Conservation (phyloP, 2,797 vertebrate genomes). For the Acanthis flammea region DNA sequence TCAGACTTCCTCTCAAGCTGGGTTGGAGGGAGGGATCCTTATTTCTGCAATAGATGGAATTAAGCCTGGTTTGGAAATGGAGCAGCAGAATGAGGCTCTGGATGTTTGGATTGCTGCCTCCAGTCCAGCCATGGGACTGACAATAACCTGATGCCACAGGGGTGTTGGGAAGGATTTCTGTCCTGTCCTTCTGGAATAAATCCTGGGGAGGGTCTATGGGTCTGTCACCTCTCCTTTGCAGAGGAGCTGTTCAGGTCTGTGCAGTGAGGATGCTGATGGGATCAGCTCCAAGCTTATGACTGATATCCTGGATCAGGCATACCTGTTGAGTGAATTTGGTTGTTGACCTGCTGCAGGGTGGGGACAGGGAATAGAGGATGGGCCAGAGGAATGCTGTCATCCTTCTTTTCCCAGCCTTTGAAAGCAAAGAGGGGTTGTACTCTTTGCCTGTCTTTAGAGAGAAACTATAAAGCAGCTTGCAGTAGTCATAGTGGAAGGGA, state of each 20-base stretch:
- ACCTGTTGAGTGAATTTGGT: not conserved
- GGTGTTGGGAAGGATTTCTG: not conserved
- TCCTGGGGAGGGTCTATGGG: not conserved
- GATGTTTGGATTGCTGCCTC: not conserved
- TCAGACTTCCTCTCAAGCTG: not conserved
- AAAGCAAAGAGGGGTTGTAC: not conserved
- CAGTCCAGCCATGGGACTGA: not conserved
- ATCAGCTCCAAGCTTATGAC: not conserved
- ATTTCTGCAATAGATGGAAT: not conserved
- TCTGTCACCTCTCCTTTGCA: no score
- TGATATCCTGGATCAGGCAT: not conserved
- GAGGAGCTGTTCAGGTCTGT: not conserved
- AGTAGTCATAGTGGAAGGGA: not conserved
- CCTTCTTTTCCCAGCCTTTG: not conserved
- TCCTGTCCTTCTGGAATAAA: not conserved
- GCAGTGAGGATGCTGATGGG: not conserved
- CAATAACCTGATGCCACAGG: not conserved
- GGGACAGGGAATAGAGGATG: not conserved
- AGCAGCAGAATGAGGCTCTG: not conserved
- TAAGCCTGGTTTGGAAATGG: not conserved
- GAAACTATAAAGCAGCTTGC: not conserved
- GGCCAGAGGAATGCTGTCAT: not conserved
- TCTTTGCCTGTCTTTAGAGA: not conserved
- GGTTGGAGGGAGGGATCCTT: not conserved
- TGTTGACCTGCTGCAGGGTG: not conserved